Percentiles rank a stretch among this genome's conserved stretches.
Evolutionary conservation across 2,888 invertebrate genomes (phyloP).

Genomic region (Reticulitermes lucifugus): DNA sequence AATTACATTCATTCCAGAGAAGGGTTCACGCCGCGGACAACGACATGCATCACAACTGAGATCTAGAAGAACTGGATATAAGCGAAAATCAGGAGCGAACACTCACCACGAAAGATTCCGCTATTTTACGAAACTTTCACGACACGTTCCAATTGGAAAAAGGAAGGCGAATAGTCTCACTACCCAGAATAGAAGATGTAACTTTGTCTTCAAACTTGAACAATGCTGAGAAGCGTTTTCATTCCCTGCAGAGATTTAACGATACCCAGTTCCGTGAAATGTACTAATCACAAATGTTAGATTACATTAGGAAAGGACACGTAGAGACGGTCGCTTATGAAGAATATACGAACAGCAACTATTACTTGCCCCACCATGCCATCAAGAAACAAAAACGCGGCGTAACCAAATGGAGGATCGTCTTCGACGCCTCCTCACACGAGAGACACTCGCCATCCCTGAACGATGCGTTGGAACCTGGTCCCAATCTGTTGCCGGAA

Average conservation of each 20-base stretch:
- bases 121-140: background rate
- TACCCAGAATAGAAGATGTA: background rate
- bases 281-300: background rate
- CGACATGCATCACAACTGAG: background rate
- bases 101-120: background rate
- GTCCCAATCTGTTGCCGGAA: background rate
- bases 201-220: background rate
- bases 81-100: background rate
- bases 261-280: background rate
- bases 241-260: background rate
- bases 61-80: background rate
- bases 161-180: background rate
- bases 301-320: background rate
- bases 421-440: background rate
- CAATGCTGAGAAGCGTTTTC: background rate
- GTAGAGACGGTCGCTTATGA: background rate
- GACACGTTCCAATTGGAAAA: background rate
- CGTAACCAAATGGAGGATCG: background rate
- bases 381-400: background rate
- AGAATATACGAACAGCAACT: background rate
- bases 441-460: background rate
- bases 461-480: background rate
- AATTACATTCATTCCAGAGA: background rate
- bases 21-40: background rate
- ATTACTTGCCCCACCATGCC: background rate